A percentile compares a stretch with the other conserved stretches of the same genome.
Conservation (phyloP, 2,888 invertebrate species). For the Petrolisthes cinctipes region DNA sequence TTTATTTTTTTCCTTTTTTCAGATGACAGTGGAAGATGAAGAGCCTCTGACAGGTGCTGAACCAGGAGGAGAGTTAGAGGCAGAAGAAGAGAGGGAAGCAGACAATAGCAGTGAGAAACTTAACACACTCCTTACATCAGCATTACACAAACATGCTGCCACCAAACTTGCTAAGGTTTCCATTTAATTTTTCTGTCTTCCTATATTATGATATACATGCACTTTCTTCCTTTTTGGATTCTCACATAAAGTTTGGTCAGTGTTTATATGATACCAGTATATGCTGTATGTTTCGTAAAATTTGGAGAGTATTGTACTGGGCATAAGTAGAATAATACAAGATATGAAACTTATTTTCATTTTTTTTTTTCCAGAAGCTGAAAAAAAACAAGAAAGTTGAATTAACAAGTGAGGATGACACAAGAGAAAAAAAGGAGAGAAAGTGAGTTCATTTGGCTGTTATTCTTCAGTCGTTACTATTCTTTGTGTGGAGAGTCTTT, state of each 20-base stretch:
- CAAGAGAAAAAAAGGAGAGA: background rate
- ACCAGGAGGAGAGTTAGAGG: background rate
- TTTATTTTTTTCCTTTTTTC: too few relatives aligned
- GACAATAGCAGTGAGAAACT: background rate
- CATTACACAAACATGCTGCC: constrained; percentile 39
- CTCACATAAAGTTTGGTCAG: too few relatives aligned
- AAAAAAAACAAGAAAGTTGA: constrained; percentile 26
- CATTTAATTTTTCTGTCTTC: background rate
- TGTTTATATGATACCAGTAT: too few relatives aligned
- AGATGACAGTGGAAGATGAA: constrained; percentile 49
- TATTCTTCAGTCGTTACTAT: background rate
- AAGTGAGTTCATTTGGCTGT: constrained; percentile 16
- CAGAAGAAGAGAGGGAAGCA: background rate
- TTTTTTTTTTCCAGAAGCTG: constrained; percentile 25
- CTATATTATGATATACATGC: too few relatives aligned
- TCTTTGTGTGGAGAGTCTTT: too few relatives aligned
- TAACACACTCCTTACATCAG: constrained; percentile 30
- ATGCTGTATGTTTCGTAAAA: too few relatives aligned
- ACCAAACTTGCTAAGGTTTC: constrained; percentile 33
- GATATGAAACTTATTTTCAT: too few relatives aligned
- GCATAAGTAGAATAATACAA: too few relatives aligned
- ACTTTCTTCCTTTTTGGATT: too few relatives aligned
- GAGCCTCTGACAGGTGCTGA: constrained; percentile 38
- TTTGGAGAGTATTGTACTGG: too few relatives aligned
- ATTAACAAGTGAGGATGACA: constrained; percentile 7